Base-by-base conservation (phyloP, 1,140 invertebrate genomes). In the Lasaia peninsularis region DNA sequence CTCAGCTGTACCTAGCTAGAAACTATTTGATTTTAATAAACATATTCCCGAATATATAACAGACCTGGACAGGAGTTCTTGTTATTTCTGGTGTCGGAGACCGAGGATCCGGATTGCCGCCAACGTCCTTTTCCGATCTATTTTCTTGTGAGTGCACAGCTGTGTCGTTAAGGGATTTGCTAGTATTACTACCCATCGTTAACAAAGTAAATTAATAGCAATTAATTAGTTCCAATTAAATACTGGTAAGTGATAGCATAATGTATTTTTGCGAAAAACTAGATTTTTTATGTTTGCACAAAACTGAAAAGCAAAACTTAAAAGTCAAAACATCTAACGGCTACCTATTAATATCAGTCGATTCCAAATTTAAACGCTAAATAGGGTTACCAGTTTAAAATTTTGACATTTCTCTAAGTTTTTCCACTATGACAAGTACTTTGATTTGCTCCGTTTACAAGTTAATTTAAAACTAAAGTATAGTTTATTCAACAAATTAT, bases 61-160 rank as follows among this genome's bases (percentile, higher is more conserved):
- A 52, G 12, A 86, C 86, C 64, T 88, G 81, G 59, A 88, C 63
- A 34, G 86, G 86, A 52, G 86, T 88, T 34, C 86, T 75, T 51
- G 70, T 64, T 63, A 88, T 85, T 72, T 88, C 86, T 40, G 82
- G 86, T 63, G 86, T 86, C 51, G 86, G 86, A 60, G 86, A 88
- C 62, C 86, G 69, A 66, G 86, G 86, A 78, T 88, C 86, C 52
- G 79, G 64, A 73, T 78, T 84, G 63, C 54, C 69, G 65, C 54
- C 63, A 55, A 69, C 56, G 58, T 83, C 74, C 54, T 64, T 62
- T 58, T 78, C 71, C n/a, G 49, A 62, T 14, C 80, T 74, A 55
- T 74, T 78, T 71, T 80, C 80, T 72, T 75, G 65, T 40, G 51
- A 33, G 44, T 68, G 53, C 60, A 65, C 73, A 73, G 69, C 63